Conservation (phyloP, 2,888 invertebrate genomes). For the Drosophila atroscutellata region DNA sequence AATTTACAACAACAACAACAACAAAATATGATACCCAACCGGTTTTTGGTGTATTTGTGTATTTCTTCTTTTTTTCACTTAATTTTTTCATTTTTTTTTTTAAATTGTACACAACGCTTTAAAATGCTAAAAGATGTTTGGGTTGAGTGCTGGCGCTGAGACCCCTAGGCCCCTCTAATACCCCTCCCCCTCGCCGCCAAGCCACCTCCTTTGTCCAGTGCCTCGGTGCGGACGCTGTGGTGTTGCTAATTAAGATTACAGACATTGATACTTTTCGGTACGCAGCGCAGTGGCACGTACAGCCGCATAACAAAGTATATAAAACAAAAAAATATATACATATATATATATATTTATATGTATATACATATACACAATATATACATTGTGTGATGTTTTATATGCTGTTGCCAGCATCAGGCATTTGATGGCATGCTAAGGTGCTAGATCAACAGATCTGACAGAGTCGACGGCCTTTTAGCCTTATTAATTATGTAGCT, state of each 20-base stretch:
- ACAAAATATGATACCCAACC: conserved; percentile 57
- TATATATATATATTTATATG: conserved; percentile 1
- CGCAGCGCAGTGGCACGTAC: conserved; percentile 70
- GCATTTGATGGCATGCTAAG: conserved; percentile 61
- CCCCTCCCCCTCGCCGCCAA: conserved; percentile 17
- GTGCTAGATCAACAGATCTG: conserved; percentile 72
- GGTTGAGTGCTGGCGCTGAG: conserved; percentile 57
- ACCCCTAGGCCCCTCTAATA: background rate
- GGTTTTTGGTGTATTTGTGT: conserved; percentile 51
- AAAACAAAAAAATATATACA: background rate
- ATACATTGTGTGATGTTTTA: background rate
- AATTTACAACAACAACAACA: background rate
- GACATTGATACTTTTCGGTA: conserved; percentile 75
- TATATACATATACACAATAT: background rate
- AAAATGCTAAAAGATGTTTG: conserved; percentile 77
- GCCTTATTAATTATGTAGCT: conserved; percentile 78
- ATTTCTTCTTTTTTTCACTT: conserved; percentile 28
- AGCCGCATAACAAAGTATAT: conserved; percentile 39
- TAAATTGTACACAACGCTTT: conserved; percentile 65
- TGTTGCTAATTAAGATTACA: conserved; percentile 79
- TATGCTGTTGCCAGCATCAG: conserved; percentile 8
- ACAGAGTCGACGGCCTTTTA: conserved; percentile 50
- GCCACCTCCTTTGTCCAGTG: conserved; percentile 2
- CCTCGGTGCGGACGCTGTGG: conserved; percentile 48
- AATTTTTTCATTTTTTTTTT: conserved; percentile 38